Percentiles rank a stretch among this genome's conserved stretches.
Evolutionary conservation across 2,888 invertebrate species (phyloP).

Genomic region (Acronicta alni): DNA sequence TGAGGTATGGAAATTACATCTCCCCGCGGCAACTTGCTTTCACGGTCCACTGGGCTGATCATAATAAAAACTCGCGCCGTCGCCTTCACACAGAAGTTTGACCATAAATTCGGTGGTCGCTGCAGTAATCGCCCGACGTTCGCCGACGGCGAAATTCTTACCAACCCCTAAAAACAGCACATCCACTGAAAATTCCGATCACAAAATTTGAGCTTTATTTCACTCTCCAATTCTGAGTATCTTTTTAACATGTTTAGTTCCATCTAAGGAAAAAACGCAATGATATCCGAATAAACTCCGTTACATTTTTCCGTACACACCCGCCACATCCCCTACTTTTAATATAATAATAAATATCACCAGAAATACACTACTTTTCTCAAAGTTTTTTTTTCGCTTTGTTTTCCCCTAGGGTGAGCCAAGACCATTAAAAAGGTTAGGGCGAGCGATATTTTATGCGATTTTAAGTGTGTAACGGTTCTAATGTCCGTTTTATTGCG

Average conservation of each 20-base stretch:
- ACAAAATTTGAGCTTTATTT: constrained; percentile 31
- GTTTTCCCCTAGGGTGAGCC: constrained; percentile 82
- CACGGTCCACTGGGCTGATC: constrained; percentile 90
- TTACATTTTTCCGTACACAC: constrained; percentile 30
- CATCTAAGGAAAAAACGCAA: constrained; percentile 22
- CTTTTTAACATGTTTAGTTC: background rate
- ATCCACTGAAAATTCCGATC: constrained; percentile 12
- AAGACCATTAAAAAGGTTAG: constrained; percentile 87
- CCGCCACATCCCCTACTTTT: constrained; percentile 72
- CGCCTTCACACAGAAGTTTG: constrained; percentile 88
- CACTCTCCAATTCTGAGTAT: constrained; percentile 25
- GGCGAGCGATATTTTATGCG: constrained; percentile 86
- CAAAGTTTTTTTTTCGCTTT: constrained; percentile 79
- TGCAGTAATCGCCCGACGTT: constrained; percentile 77
- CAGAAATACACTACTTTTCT: constrained; percentile 83
- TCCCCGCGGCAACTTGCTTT: constrained; percentile 88
- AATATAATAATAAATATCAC: constrained; percentile 88
- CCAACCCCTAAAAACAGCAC: constrained; percentile 69
- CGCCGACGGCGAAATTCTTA: constrained; percentile 79
- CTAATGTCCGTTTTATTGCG: constrained; percentile 81
- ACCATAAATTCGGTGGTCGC: constrained; percentile 89
- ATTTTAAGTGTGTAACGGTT: constrained; percentile 87
- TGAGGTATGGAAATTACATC: constrained; percentile 88
- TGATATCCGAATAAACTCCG: constrained; percentile 24
- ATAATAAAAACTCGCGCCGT: constrained; percentile 90